Base-by-base conservation (phyloP, 2,888 invertebrate genomes). In the Sericinus montela region DNA sequence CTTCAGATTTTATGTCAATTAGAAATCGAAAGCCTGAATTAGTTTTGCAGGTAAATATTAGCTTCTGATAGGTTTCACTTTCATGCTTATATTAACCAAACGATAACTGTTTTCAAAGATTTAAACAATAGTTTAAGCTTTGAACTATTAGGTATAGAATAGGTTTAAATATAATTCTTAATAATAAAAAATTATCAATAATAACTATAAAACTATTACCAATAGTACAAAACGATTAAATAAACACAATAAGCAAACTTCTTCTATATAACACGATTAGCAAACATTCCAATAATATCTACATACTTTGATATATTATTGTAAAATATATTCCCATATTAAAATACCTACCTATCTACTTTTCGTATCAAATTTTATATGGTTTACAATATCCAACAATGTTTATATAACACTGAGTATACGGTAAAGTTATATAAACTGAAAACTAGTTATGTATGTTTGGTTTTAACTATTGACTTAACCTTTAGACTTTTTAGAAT, bases 261-360 rank as follows among this genome's bases (percentile, higher is more conserved):
- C 39, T 16, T 43, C 29, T 11, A 48, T 44, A 28, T 43, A 43
- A 48, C 39, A 44, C 13, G 39, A 35, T 47, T 44, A 39, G 48
- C 53, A 56, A 52, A 52, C 50, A 46, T 53, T 52, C 52, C 50
- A 53, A 55, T 54, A 55, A 58, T 60, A 59, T 53, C 63, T 67
- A 69, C 61, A 60, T 67, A 69, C 65, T 63, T 72, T 65, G 67
- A 69, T 73, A 64, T 67, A 72, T 67, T 73, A 72, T 75, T 79
- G 74, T 80, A 75, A 75, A 76, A 74, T 78, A 81, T 75, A 81
- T 75, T 80, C 75, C 75, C 78, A 77, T 85, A 84, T 84, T 86
- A 80, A 80, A 85, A 84, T 85, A 82, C 79, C 86, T 87, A 86
- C 84, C 87, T 86, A 87, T 73, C 86, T 86, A 87, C 77, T 62